A percentile compares a stretch with the other conserved stretches of the same genome.
These are phyloP conservation scores for Daboia siamensis DNA, from an alignment of 2,113 vertebrate genomes.

Conservation along the genomic window DNA sequence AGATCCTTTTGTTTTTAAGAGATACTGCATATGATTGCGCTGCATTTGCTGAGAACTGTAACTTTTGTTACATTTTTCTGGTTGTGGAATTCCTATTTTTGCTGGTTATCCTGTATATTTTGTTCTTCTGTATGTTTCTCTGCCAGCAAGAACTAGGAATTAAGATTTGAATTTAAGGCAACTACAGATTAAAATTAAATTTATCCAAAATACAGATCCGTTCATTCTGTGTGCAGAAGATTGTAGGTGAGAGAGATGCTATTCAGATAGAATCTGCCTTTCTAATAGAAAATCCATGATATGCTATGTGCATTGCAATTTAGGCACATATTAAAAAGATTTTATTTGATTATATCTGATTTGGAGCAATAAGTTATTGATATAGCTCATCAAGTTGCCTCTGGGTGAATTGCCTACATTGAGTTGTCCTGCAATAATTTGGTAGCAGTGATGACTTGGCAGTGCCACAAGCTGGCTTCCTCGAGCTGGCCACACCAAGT, in stretches of 20 bases:
- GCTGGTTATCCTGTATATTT: not conserved
- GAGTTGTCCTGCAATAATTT: not conserved
- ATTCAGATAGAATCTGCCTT: not conserved
- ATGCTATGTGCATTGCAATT: not conserved
- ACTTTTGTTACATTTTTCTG: not conserved
- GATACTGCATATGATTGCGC: not conserved
- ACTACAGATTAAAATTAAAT: not conserved
- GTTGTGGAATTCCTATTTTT: not conserved
- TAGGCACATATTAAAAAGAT: not conserved
- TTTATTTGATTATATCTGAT: not conserved
- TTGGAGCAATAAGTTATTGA: not conserved
- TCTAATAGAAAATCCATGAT: not conserved
- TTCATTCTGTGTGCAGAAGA: not conserved
- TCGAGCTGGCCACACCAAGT: not conserved
- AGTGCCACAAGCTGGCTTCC: not conserved
- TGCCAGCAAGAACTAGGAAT: not conserved
- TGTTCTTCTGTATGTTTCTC: not conserved
- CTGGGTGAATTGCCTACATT: not conserved
- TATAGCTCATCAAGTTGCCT: not conserved
- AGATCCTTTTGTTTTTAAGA: conserved; percentile 15
- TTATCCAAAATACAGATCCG: not conserved
- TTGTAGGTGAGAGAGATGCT: not conserved
- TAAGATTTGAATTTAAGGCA: not conserved
- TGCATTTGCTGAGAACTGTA: not conserved
- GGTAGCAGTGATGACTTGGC: not conserved